phyloP scores from a whole-genome alignment of 2,113 vertebrate genomes.

The Gnathonemus echidnorhynchus region DNA sequence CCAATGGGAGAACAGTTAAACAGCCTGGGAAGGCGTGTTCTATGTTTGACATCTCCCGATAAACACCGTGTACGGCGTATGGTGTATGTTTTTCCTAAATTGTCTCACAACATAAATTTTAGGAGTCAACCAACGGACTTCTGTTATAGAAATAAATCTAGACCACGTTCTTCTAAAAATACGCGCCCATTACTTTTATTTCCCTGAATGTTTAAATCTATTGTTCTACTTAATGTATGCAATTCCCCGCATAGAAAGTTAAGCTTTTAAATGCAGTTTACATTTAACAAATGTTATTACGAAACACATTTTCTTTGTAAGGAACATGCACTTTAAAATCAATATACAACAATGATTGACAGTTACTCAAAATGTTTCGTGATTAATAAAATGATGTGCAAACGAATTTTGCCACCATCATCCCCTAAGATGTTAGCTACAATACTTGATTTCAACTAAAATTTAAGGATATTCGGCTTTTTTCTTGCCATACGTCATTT shows the following conservation, averaged over 20 bases:
- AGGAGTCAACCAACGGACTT: not conserved
- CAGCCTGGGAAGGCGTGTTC: slow-evolving; percentile 12
- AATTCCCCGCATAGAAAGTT: not conserved
- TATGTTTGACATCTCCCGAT: not conserved
- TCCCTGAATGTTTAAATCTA: not conserved
- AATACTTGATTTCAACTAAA: not conserved
- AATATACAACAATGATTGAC: not conserved
- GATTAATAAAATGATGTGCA: not conserved
- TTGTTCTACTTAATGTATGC: not conserved
- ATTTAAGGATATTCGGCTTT: not conserved
- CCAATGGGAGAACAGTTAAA: slow-evolving; percentile 3
- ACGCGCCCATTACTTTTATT: not conserved
- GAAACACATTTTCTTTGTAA: not conserved
- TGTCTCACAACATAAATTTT: too few species aligned
- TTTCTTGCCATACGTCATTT: not conserved
- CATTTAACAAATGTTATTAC: not conserved
- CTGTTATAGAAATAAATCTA: not conserved
- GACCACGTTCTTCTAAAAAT: not conserved
- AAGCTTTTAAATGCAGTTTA: not conserved
- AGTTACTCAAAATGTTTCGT: not conserved
- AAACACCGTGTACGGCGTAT: slow-evolving; percentile 11
- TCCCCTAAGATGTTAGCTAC: not conserved
- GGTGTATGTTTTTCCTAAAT: not conserved
- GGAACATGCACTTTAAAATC: not conserved
- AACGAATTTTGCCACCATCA: not conserved